Evolutionary conservation across 2,113 vertebrate species (phyloP).

Genomic region (Bos javanicus): DNA sequence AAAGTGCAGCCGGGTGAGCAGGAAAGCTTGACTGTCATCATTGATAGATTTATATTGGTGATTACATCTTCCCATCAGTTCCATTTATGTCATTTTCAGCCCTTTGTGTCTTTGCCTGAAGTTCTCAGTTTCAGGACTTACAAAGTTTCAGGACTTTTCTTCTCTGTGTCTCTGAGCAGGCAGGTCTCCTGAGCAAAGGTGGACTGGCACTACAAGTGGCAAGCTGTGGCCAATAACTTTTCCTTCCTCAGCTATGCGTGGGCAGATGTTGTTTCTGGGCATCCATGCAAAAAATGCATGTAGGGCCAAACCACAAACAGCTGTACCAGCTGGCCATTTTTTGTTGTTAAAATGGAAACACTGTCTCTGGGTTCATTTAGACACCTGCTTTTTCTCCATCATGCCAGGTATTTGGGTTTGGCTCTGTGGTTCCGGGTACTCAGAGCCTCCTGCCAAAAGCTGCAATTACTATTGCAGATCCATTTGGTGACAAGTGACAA

Average conservation of each 20-base stretch:
- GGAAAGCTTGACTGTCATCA: neutral
- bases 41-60: neutral
- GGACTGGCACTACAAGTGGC: slow-evolving; percentile 5
- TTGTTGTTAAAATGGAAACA: slow-evolving; percentile 31
- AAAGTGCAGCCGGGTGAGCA: slow-evolving; percentile 21
- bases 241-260: neutral
- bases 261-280: slow-evolving; percentile 61
- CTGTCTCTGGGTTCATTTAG: slow-evolving; percentile 29
- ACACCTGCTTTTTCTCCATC: slow-evolving; percentile 75
- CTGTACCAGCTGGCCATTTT: slow-evolving; percentile 48
- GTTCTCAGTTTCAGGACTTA: slow-evolving; percentile 3
- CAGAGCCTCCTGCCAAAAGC: slow-evolving; percentile 76
- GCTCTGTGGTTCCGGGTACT: slow-evolving; percentile 73
- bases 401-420: slow-evolving; percentile 76
- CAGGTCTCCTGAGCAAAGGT: neutral
- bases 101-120: slow-evolving; percentile 31
- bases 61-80: slow-evolving; percentile 20
- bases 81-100: slow-evolving; percentile 2
- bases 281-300: slow-evolving; percentile 42
- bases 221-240: slow-evolving; percentile 26
- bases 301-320: slow-evolving; percentile 52
- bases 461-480: slow-evolving; percentile 75
- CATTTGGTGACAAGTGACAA: slow-evolving; percentile 74
- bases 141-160: neutral
- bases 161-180: neutral